Conservation (phyloP, 2,113 vertebrate species). For the Dasyprocta punctata region DNA sequence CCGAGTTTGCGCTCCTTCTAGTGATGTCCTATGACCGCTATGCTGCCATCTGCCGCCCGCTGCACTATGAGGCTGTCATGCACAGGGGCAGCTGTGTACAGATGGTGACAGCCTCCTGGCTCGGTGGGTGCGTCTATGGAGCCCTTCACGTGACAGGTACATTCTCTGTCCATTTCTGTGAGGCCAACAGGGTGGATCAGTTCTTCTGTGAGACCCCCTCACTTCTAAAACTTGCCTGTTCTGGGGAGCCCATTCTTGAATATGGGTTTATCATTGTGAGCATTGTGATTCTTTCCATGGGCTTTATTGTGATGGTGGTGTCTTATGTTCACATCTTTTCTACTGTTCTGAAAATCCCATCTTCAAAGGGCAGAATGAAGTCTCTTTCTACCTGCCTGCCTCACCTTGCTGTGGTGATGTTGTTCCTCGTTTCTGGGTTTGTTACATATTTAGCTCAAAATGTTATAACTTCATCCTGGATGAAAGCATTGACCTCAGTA, state of each 20-base stretch:
- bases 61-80: constrained; percentile 16
- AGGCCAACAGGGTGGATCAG: constrained; percentile 49
- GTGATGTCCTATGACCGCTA: constrained; percentile 55
- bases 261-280: constrained; percentile 49
- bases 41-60: neutral
- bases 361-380: constrained; percentile 19
- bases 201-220: constrained; percentile 80
- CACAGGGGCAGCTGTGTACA: constrained; percentile 19
- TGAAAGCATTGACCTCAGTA: constrained; percentile 53
- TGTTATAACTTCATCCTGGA: neutral
- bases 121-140: constrained; percentile 41
- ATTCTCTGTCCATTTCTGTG: constrained; percentile 61
- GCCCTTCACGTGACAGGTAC: constrained; percentile 34
- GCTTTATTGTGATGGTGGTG: constrained; percentile 54
- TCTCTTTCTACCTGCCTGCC: neutral
- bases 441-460: constrained; percentile 53
- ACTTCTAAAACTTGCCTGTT: constrained; percentile 65
- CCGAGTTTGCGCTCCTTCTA: constrained; percentile 67
- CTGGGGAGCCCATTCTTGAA: constrained; percentile 44
- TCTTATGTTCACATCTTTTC: constrained; percentile 69
- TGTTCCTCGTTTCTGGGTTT: constrained; percentile 70
- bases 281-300: neutral
- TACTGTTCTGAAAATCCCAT: constrained; percentile 61
- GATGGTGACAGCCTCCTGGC: constrained; percentile 35
- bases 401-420: constrained; percentile 65